Evolutionary conservation across 2,888 invertebrate genomes (phyloP), one percentile per base, ranked within the genome.

Genomic region (Mythimna loreyi): DNA sequence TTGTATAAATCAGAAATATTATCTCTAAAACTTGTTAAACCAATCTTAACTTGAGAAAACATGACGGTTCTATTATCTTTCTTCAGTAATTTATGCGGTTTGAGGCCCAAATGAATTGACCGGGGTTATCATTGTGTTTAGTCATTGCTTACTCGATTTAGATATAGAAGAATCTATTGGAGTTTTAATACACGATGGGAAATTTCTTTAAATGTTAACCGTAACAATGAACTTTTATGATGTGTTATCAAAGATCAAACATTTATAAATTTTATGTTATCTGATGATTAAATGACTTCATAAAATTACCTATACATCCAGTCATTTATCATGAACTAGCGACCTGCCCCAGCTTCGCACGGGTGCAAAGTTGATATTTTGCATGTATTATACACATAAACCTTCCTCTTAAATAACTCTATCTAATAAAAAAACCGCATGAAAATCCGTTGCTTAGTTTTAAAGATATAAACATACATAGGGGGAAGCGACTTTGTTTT

Each of bases 61-160:
- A 47, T 23, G 40, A 57, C 49, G 47, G 59, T 56, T 47, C 25
- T 67, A 58, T 62, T 77, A 67, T 72, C 45, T 67, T 53, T 72
- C 68, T 63, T 11, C 72, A 62, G 30, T 74, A 71, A 82, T 77
- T 72, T 80, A 83, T 83, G 43, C 9, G 40, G 36, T 55, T 67
- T 65, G 23, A 40, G 50, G 50, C 50, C 52, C 43, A 67, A 69
- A 65, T n/a, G 1, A 49, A 36, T 73, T 66, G 25, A 60, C 67
- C 16, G 50, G 25, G 69, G 71, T 80, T 76, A 80, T 76, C 71
- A 5, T 45, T 28, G 47, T 21, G 56, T 71, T 57, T 57, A 57
- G 71, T 66, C 57, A 58, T 7, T 5, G 23, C 25, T 78, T 66
- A 52, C 28, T 1, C 28, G 23, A 1, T 53, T 52, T 11, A 75